Evolutionary conservation across 2,113 vertebrate species (phyloP).

Genomic region (Atractosteus spatula): DNA sequence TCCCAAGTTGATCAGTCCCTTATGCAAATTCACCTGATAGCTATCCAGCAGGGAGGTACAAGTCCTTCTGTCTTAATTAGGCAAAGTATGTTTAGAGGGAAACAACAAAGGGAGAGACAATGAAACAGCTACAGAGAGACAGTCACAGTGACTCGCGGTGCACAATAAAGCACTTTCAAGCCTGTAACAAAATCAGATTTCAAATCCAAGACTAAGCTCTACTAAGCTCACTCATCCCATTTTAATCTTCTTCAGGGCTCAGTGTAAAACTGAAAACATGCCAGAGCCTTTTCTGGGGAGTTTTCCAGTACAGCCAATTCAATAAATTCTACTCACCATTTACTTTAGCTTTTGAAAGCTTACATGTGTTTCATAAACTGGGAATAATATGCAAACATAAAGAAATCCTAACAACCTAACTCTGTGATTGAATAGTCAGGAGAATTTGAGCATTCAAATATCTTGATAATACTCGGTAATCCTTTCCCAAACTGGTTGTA

Average conservation of each 20-base stretch:
- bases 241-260: slow-evolving; percentile 30
- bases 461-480: no score
- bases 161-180: slow-evolving; percentile 5
- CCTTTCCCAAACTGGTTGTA: no score
- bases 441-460: no score
- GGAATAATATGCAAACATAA: no score
- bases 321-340: background rate
- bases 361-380: no score
- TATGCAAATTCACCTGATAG: background rate
- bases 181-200: slow-evolving; percentile 34
- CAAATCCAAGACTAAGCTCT: slow-evolving; percentile 26
- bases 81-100: background rate
- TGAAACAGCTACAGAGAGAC: background rate
- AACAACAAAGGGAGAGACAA: background rate
- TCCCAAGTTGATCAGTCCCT: background rate
- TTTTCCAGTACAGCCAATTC: slow-evolving; percentile 3
- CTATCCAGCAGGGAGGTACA: no score
- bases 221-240: slow-evolving; percentile 27
- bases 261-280: slow-evolving; percentile 20
- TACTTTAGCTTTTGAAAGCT: background rate
- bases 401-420: no score
- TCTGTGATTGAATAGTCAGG: no score
- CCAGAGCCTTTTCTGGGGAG: background rate
- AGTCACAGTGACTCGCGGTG: background rate
- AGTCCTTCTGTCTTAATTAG: background rate